A percentile compares a stretch with the other conserved stretches of the same genome.
Conservation (phyloP, 2,797 vertebrate genomes). For the Numenius phaeopus region DNA sequence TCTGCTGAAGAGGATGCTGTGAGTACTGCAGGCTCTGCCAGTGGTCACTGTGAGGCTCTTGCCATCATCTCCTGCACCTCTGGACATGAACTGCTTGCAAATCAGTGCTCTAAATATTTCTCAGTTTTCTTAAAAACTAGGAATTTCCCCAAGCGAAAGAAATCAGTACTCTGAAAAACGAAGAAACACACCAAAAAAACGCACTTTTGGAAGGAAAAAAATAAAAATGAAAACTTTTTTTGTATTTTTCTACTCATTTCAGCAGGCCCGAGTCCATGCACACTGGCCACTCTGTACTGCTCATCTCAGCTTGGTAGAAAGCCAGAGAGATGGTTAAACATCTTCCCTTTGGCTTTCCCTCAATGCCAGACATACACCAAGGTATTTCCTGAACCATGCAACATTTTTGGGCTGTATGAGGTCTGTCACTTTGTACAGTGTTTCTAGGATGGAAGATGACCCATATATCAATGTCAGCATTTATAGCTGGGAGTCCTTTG, state of each 20-base stretch:
- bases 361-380: neutral
- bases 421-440: neutral
- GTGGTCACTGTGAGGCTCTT: neutral
- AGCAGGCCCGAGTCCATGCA: neutral
- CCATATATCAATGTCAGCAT: neutral
- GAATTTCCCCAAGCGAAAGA: neutral
- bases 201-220: neutral
- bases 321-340: conserved; percentile 34
- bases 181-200: neutral
- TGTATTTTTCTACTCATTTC: neutral
- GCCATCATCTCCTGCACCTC: neutral
- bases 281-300: neutral
- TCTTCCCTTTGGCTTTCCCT: conserved; percentile 14
- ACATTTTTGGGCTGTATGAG: neutral
- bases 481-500: neutral
- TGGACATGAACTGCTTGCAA: neutral
- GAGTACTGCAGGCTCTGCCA: neutral
- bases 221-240: neutral
- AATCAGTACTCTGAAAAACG: neutral
- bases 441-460: neutral
- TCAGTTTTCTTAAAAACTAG: neutral
- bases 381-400: conserved; percentile 34
- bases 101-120: neutral
- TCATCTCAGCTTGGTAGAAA: conserved; percentile 12
- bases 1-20: neutral